Conservation (phyloP, 2,797 vertebrate species). For the Bufotes viridis region DNA sequence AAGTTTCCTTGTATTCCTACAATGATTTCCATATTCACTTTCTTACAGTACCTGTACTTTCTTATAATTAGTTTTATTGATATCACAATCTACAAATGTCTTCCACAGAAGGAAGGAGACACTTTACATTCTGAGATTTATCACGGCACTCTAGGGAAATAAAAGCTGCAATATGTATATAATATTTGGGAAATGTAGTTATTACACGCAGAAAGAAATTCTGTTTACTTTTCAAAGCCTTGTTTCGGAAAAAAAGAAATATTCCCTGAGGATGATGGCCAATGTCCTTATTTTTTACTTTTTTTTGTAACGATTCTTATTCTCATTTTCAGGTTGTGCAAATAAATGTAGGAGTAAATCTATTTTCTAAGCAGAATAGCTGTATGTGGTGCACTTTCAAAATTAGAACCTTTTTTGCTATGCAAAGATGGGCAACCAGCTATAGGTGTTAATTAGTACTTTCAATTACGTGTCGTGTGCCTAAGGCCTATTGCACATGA, state of each 20-base stretch:
- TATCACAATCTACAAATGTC: conserved; percentile 42
- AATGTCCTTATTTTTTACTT: neutral
- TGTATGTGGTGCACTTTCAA: neutral
- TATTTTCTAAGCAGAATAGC: conserved; percentile 4
- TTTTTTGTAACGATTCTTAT: conserved; percentile 26
- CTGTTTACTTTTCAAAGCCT: conserved; percentile 43
- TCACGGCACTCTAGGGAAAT: conserved; percentile 38
- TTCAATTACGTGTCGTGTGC: neutral
- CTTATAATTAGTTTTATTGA: conserved; percentile 50
- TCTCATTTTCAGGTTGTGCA: conserved; percentile 32
- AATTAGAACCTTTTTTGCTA: neutral
- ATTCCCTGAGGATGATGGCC: conserved; percentile 2
- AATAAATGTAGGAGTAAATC: conserved; percentile 21
- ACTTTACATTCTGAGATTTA: conserved; percentile 46
- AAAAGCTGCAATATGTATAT: conserved; percentile 47
- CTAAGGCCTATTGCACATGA: too few species aligned
- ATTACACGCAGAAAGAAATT: conserved; percentile 43
- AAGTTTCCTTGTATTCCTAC: conserved; percentile 8
- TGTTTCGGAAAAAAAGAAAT: conserved; percentile 30
- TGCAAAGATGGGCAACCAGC: neutral
- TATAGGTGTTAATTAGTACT: neutral
- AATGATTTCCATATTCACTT: conserved; percentile 6
- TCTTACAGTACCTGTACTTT: conserved; percentile 30
- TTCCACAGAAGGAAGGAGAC: conserved; percentile 42
- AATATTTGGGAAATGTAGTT: conserved; percentile 38